phyloP scores from a whole-genome alignment of 2,888 invertebrate species.

The Baccha elongata region DNA sequence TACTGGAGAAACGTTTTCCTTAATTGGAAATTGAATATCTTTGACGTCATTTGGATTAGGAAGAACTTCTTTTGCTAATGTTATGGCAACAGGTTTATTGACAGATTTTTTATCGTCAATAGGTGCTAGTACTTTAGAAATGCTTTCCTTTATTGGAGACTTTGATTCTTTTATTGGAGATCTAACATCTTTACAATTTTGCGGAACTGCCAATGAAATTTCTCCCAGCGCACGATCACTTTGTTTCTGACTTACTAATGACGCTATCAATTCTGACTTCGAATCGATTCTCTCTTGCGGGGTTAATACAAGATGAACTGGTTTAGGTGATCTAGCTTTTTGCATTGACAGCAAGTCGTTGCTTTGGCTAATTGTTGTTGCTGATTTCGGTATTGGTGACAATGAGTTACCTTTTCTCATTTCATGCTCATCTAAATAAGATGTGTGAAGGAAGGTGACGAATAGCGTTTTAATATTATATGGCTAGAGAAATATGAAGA shows the following conservation, averaged over 20 bases:
- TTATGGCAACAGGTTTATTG: neutral
- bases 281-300: slow-evolving; percentile 63
- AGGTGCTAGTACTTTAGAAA: neutral
- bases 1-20: neutral
- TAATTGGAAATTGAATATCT: neutral
- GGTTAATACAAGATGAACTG: slow-evolving; percentile 64
- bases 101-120: slow-evolving; percentile 2
- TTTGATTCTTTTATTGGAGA: slow-evolving; percentile 13
- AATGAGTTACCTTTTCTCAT: slow-evolving; percentile 67
- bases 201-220: slow-evolving; percentile 33
- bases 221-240: slow-evolving; percentile 51
- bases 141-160: neutral
- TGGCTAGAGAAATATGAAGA: slow-evolving; percentile 35
- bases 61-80: neutral
- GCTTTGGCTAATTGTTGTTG: slow-evolving; percentile 29
- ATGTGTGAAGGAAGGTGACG: slow-evolving; percentile 60
- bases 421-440: slow-evolving; percentile 70
- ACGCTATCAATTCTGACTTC: slow-evolving; percentile 57
- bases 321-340: slow-evolving; percentile 67
- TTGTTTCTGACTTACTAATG: slow-evolving; percentile 55
- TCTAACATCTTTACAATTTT: neutral
- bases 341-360: slow-evolving; percentile 60
- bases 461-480: slow-evolving; percentile 57
- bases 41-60: neutral
- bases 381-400: slow-evolving; percentile 58